phyloP scores from a whole-genome alignment of 2,797 vertebrate genomes.

The Acipenser oxyrinchus region DNA sequence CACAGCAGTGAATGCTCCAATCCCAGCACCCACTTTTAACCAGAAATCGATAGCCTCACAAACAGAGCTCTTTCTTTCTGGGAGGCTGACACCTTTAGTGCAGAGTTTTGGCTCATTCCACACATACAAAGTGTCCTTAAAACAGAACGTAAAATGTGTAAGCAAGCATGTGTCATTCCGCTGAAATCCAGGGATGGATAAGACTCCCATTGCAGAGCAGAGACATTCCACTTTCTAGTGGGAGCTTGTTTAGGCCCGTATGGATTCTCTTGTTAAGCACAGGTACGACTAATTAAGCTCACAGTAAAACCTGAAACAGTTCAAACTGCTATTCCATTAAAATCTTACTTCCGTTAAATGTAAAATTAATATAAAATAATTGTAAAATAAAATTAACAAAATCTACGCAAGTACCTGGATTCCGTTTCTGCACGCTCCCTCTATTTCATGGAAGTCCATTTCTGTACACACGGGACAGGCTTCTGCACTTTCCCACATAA shows the following conservation, averaged over 20 bases:
- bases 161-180: too few relatives aligned
- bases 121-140: constrained; percentile 80
- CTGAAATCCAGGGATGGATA: too few relatives aligned
- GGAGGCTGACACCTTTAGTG: constrained; percentile 73
- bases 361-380: too few relatives aligned
- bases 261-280: too few relatives aligned
- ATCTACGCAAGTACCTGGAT: constrained; percentile 63
- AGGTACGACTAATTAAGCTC: too few relatives aligned
- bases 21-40: constrained; percentile 76
- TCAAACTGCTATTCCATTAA: too few relatives aligned
- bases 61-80: constrained; percentile 67
- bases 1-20: constrained; percentile 74
- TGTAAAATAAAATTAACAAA: too few relatives aligned
- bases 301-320: too few relatives aligned
- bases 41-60: constrained; percentile 88
- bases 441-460: constrained; percentile 83
- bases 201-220: too few relatives aligned
- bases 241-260: too few relatives aligned
- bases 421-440: constrained; percentile 82
- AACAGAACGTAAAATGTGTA: constrained; percentile 6
- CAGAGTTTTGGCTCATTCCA: constrained; percentile 91
- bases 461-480: constrained; percentile 85
- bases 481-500: constrained; percentile 87
- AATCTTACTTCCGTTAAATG: too few relatives aligned
- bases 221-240: too few relatives aligned